Base-by-base conservation (phyloP, 2,113 vertebrate genomes). In the Amphiprion ocellaris region DNA sequence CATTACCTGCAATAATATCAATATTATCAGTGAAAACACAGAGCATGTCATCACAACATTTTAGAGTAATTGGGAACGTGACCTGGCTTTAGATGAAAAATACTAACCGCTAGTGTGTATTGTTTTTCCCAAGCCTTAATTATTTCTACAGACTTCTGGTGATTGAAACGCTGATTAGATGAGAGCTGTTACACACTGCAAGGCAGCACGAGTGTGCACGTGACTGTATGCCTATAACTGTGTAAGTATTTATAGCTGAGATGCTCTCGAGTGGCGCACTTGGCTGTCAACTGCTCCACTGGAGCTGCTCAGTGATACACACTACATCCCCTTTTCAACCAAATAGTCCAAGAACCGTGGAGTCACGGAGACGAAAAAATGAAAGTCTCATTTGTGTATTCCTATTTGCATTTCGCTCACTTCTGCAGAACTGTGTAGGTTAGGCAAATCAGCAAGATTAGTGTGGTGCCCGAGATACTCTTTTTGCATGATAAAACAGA, bases 11-110 rank as follows among this genome's bases (percentile, higher is more conserved):
- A 88, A 93, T 92, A 89, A 92, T 87, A 88, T 85, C 64, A 90
- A 90, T 89, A 87, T 93, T 93, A 86, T 94, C 71, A 83, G 58
- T 89, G 71, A 87, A 93, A 94, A 94, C 89, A 91, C 28, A 59
- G 33, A 78, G 69, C 71, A 86, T 92, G 87, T 91, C 86, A 75
- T 79, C 84, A 77, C 82, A 90, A 87, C 79, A 84, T 88, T 91
- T 89, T 89, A 86, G 83, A 53, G 78, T 92, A 92, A 94, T 92
- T 90, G 82, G 72, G 73, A 92, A 85, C 73, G 63, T 26, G 85
- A 88, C 81, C 84, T 37, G 68, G 88, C 63, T 89, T 88, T 73
- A 88, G 82, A 89, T 85, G 72, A 79, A 87, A 86, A 90, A 84
- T 74, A 87, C 86, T 67, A 79, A 62, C 14, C n/a, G 17, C 52